Conservation (phyloP, 1,140 invertebrate species). For the Achroia grisella region DNA sequence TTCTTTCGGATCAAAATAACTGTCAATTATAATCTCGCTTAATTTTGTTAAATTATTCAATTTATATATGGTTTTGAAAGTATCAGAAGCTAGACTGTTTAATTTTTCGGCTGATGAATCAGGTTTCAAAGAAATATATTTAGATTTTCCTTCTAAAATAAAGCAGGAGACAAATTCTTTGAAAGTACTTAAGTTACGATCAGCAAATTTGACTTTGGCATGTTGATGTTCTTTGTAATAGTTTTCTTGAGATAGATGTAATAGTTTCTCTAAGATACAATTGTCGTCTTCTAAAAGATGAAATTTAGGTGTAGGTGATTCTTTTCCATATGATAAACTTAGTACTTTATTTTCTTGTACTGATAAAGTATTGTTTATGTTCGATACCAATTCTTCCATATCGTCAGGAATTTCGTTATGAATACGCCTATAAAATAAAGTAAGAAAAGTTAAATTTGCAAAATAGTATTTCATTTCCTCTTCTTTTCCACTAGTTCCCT, state of each 20-base stretch:
- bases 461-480: slow-evolving; percentile 47
- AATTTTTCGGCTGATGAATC: slow-evolving; percentile 51
- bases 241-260: slow-evolving; percentile 55
- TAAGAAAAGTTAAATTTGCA: slow-evolving; percentile 36
- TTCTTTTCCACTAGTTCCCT: slow-evolving; percentile 25
- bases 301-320: slow-evolving; percentile 17
- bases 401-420: slow-evolving; percentile 34
- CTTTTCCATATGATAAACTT: slow-evolving; percentile 4
- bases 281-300: slow-evolving; percentile 56
- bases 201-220: slow-evolving; percentile 51
- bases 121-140: slow-evolving; percentile 49
- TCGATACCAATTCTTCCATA: slow-evolving; percentile 31
- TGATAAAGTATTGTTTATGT: slow-evolving; percentile 29
- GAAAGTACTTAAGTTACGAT: slow-evolving; percentile 30
- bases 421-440: slow-evolving; percentile 44
- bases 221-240: slow-evolving; percentile 53
- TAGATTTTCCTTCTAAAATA: slow-evolving; percentile 61
- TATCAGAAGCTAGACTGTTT: slow-evolving; percentile 72
- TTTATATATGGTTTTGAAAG: slow-evolving; percentile 77
- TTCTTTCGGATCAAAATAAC: slow-evolving; percentile 74
- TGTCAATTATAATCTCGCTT: slow-evolving; percentile 68
- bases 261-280: slow-evolving; percentile 55
- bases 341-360: slow-evolving; percentile 3
- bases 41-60: slow-evolving; percentile 68
- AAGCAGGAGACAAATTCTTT: slow-evolving; percentile 71